Conservation (phyloP, 2,888 invertebrate genomes). For the Ametastegia equiseti region DNA sequence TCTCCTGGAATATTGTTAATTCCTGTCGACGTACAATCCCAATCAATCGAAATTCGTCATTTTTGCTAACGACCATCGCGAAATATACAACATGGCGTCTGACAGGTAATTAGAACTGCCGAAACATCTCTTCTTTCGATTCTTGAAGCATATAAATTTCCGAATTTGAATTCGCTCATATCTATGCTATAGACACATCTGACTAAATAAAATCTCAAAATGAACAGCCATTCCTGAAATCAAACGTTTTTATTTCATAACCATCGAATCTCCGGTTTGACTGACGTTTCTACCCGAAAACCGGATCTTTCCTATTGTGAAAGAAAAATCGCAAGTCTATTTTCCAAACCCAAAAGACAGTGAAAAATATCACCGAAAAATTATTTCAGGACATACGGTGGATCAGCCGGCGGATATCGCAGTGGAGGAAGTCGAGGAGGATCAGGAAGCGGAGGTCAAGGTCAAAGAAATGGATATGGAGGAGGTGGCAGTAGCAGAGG, state of each 20-base stretch:
- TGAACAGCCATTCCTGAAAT: background rate
- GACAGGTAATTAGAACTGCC: background rate
- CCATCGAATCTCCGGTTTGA: background rate
- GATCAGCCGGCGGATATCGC: slow-evolving; percentile 62
- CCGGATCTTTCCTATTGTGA: too few relatives aligned
- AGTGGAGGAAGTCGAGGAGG: slow-evolving; percentile 60
- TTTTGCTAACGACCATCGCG: background rate
- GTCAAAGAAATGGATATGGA: slow-evolving; percentile 48
- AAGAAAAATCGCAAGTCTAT: too few relatives aligned
- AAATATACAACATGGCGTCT: slow-evolving; percentile 29
- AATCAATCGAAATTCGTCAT: background rate
- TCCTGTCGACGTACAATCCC: background rate
- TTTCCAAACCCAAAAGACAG: background rate
- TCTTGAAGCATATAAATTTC: background rate
- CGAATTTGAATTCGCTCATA: too few relatives aligned
- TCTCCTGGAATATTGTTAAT: background rate
- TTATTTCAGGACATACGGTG: slow-evolving; percentile 68
- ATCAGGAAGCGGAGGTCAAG: slow-evolving; percentile 56
- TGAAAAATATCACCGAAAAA: background rate
- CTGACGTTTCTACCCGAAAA: background rate
- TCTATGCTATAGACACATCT: background rate
- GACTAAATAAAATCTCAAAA: background rate
- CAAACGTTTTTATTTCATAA: background rate
- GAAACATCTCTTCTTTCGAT: background rate
- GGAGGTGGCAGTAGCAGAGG: slow-evolving; percentile 60